Conservation (phyloP, 2,797 vertebrate genomes). For the Telmatherina bonti region DNA sequence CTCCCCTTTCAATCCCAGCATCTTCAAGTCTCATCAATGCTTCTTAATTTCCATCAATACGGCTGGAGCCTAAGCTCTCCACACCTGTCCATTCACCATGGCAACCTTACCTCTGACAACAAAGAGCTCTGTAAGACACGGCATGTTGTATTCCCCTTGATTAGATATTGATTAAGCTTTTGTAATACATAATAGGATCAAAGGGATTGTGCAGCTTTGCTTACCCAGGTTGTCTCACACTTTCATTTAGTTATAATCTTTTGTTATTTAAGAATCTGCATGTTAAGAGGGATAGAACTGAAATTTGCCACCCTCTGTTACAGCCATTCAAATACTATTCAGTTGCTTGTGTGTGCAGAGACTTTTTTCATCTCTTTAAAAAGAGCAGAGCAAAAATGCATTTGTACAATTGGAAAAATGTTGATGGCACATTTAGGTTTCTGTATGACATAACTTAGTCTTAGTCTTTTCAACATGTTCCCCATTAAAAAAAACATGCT, state of each 20-base stretch:
- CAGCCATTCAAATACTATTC: slow-evolving; percentile 45
- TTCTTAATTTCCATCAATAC: slow-evolving; percentile 85
- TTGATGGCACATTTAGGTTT: slow-evolving; percentile 49
- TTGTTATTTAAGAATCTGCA: slow-evolving; percentile 81
- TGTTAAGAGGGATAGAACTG: slow-evolving; percentile 71
- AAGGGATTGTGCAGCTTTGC: slow-evolving; percentile 81
- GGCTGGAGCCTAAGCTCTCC: slow-evolving; percentile 75
- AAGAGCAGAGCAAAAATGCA: slow-evolving; percentile 45
- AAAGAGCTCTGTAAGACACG: slow-evolving; percentile 83
- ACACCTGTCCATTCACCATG: slow-evolving; percentile 83
- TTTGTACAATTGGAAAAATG: slow-evolving; percentile 43
- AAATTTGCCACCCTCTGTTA: slow-evolving; percentile 67
- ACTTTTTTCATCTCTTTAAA: slow-evolving; percentile 7
- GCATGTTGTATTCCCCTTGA: slow-evolving; percentile 83
- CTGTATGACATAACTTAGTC: slow-evolving; percentile 44
- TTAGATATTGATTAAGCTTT: slow-evolving; percentile 89
- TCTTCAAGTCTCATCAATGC: slow-evolving; percentile 83
- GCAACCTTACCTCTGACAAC: slow-evolving; percentile 85
- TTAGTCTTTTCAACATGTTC: slow-evolving; percentile 58
- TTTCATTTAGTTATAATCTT: slow-evolving; percentile 82
- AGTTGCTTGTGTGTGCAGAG: slow-evolving; percentile 36
- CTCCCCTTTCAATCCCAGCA: slow-evolving; percentile 76
- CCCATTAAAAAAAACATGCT: slow-evolving; percentile 66
- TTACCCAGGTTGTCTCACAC: slow-evolving; percentile 75
- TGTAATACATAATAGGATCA: slow-evolving; percentile 88